Base-by-base conservation (phyloP, 1,140 invertebrate genomes). In the Daktulosphaira vitifoliae region DNA sequence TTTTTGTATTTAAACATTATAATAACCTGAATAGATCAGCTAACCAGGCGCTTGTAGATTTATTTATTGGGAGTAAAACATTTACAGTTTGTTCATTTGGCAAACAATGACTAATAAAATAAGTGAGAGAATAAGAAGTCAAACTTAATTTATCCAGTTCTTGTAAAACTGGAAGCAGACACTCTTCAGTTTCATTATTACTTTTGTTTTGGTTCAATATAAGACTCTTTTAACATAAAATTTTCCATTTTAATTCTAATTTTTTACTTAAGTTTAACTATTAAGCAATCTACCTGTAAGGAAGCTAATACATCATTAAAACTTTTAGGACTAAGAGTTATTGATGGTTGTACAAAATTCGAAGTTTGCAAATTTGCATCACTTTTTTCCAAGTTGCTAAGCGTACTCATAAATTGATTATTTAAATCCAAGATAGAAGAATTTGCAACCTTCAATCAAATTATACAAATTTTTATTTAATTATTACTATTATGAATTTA, bases 91-190 rank as follows among this genome's bases (percentile, higher is more conserved):
- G 56, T 48, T 62, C 56, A 22, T 62, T 62, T 2, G 56, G 56
- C 11, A 62, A 4, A 48, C 56, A 62, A 25, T 62, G 56, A 20
- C 56, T 62, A n/a, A 62, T 48, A 39, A 46, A 62, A 48, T 62
- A 62, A 16, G 39, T 26, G 1, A 62, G 25, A 9, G 56, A 62
- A 22, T 62, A 62, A 15, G 56, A 62, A 3, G 56, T 29, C 25
- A 62, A 22, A 48, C 56, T 62, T 3, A 62, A 13, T 48, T 62
- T 62, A 13, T 62, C 56, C 11, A 62, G 18, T 0, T 62, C 26
- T 62, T 62, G 56, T 33, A 62, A 42, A 48, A 62, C 16, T 4
- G 56, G 56, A 20, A 46, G 18, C 4, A 39, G 1, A n/a, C 20
- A 46, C 18, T 46, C 56, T 48, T 62, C 56, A 33, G 15, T 46